Evolutionary conservation across 2,797 vertebrate genomes (phyloP).

Genomic region (Tragelaphus oryx): DNA sequence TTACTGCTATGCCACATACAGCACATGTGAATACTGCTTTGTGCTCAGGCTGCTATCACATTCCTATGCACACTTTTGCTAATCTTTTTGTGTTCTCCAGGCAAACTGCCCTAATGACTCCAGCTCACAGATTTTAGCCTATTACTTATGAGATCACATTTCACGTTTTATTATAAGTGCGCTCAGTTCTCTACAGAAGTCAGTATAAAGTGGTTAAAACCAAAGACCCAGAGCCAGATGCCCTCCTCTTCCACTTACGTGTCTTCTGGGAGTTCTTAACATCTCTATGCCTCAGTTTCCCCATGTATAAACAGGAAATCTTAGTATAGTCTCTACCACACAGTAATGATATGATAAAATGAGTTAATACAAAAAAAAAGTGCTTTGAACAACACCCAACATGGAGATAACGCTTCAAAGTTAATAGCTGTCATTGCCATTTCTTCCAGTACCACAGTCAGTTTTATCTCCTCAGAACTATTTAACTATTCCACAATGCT

Average conservation of each 20-base stretch:
- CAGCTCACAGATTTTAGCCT: neutral
- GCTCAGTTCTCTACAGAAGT: neutral
- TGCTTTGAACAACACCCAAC: neutral
- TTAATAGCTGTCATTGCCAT: neutral
- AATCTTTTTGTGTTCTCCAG: neutral
- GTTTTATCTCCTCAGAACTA: neutral
- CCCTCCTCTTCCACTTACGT: neutral
- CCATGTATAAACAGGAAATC: neutral
- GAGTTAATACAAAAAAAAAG: neutral
- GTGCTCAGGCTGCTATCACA: neutral
- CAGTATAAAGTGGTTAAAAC: neutral
- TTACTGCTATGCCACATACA: neutral
- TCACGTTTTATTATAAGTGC: neutral
- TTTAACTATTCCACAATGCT: neutral
- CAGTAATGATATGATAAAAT: neutral
- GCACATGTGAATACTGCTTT: neutral
- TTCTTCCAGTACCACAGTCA: neutral
- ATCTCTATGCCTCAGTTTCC: neutral
- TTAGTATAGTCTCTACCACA: neutral
- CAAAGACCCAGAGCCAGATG: neutral
- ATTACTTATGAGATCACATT: neutral
- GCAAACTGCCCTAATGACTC: neutral
- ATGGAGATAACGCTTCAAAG: neutral
- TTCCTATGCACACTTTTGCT: neutral
- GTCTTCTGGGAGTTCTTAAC: neutral